Evolutionary conservation across 1,140 invertebrate genomes (phyloP), one percentile per base, ranked within the genome.

Genomic region (Heliconius congener): DNA sequence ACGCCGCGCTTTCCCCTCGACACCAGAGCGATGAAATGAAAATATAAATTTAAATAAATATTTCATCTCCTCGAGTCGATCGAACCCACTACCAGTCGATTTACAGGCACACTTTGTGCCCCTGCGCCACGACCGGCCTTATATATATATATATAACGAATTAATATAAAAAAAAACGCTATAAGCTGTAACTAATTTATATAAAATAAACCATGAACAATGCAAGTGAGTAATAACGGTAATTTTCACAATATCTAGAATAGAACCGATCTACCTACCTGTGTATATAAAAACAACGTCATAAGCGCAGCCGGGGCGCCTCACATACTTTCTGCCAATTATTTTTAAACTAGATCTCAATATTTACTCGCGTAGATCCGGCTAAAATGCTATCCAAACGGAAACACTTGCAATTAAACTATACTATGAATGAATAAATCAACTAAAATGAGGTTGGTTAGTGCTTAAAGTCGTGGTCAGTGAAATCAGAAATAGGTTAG

Each of bases 241-340:
- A 73, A 84, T 82, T 79, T 84, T 57, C 50, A 71, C 70, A 81
- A 74, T 73, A 84, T 81, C 55, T 80, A 76, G 81, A 81, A 78
- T 83, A 81, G 81, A 84, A 81, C 79, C 77, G 77, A 76, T 46
- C 42, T 39, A 46, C 11, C 42, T 46, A 46, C 4, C 42, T 46
- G 16, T 16, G 4, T 34, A 27, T 73, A 81, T 39, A 84, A 83
- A 84, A 83, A 83, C 81, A 23, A 76, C 57, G 77, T 74, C 46
- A 81, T 60, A 80, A 79, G 76, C 30, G 72, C 80, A 76, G 83
- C 37, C 78, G 70, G 81, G 79, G 77, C 79, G 74, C 57, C 50
- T 37, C 78, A 76, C 80, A 83, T 80, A 83, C 82, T 86, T 82
- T 84, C 81, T 72, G 84, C 82, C 82, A 86, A 86, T 86, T 86